Percentiles rank a stretch among this genome's conserved stretches.
phyloP scores from a whole-genome alignment of 1,140 invertebrate species.

The Triops longicaudatus region DNA sequence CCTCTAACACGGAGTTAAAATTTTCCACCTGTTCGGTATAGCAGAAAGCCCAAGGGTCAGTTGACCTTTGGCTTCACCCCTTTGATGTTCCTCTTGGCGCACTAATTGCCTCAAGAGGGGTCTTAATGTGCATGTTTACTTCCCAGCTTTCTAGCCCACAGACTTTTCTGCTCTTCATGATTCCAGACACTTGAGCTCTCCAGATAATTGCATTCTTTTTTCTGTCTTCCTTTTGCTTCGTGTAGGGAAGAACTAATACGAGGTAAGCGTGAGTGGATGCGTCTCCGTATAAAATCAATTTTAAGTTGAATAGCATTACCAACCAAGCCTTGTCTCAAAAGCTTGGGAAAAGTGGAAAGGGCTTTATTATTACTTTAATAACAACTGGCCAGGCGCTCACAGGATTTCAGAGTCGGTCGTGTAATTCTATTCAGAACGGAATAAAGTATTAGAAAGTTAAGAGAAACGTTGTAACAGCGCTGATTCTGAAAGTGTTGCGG shows the following conservation, averaged over 20 bases:
- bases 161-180: constrained; percentile 11
- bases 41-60: background rate
- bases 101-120: constrained; percentile 11
- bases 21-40: constrained; percentile 2
- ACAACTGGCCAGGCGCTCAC: background rate
- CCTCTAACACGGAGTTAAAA: background rate
- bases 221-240: background rate
- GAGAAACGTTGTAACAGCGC: too few species aligned
- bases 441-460: background rate
- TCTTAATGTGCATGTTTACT: constrained; percentile 15
- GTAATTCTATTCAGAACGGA: background rate
- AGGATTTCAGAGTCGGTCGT: background rate
- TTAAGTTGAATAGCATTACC: background rate
- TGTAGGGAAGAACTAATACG: background rate
- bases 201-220: background rate
- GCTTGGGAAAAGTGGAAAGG: background rate
- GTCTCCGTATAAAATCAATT: constrained; percentile 4
- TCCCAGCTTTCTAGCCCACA: background rate
- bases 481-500: too few species aligned
- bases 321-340: background rate
- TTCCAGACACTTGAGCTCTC: constrained; percentile 7
- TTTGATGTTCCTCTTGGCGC: constrained; percentile 5
- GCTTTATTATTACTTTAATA: background rate
- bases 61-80: constrained; percentile 10
- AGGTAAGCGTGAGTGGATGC: background rate